phyloP scores from a whole-genome alignment of 2,888 invertebrate genomes.

The Strigamia transsilvanica region DNA sequence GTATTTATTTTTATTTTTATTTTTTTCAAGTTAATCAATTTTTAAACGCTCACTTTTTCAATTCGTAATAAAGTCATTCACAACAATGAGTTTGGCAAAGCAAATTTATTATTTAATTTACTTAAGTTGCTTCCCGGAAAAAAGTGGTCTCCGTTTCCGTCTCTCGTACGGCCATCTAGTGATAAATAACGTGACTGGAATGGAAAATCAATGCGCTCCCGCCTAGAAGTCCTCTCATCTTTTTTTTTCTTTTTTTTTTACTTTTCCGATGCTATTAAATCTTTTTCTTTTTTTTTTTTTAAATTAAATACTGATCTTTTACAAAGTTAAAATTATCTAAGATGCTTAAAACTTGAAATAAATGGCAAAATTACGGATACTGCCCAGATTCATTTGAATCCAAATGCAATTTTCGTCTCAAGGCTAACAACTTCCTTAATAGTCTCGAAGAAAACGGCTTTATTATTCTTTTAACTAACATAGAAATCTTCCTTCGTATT shows the following conservation, averaged over 20 bases:
- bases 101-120: slow-evolving; percentile 20
- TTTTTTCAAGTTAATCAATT: not conserved
- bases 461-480: slow-evolving; percentile 12
- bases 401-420: not conserved
- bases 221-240: no score
- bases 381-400: no score
- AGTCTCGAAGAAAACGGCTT: not conserved
- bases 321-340: no score
- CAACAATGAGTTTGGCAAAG: not conserved
- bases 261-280: no score
- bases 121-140: slow-evolving; percentile 2
- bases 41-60: not conserved
- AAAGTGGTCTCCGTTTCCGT: not conserved
- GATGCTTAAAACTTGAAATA: no score
- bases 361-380: no score
- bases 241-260: no score
- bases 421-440: not conserved
- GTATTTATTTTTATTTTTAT: not conserved
- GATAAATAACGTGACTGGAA: slow-evolving; percentile 13
- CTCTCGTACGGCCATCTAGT: slow-evolving; percentile 12
- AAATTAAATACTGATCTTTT: no score
- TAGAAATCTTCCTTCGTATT: no score
- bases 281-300: no score
- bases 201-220: not conserved
- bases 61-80: not conserved